Base-by-base conservation (phyloP, 2,888 invertebrate species). In the Priocnemis perturbator region DNA sequence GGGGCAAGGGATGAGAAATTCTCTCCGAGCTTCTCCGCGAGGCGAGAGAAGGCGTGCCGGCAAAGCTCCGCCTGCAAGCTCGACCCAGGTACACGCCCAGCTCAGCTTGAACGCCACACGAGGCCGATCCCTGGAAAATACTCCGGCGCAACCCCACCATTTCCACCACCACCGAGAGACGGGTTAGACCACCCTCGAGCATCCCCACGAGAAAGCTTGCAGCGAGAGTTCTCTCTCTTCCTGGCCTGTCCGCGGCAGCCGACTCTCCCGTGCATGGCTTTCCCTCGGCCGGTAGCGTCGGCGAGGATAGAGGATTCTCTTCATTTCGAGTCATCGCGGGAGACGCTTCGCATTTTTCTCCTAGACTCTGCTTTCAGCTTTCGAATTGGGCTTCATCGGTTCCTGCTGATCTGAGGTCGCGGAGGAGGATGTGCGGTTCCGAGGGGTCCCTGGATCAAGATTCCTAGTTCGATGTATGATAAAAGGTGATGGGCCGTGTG, bases 41-140 rank as follows among this genome's bases (percentile, higher is more conserved):
- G 19, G 19, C 52, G 52, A 52, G 19, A 59, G 81, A 82, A 84
- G 87, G 87, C 87, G 87, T 83, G 81, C 77, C 82, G 73, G 47
- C 65, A 81, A 85, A 82, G 86, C 87, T 84, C 88, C 88, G 87
- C 87, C 88, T 79, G 87, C 84, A 88, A 87, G 86, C 86, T 85
- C 81, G 60, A 23, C 59, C 37, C 37, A 37, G 73, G 69, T 79
- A 76, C 85, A 86, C 87, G 86, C 87, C 87, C 85, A 48, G 60
- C 70, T 64, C 59, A 71, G 78, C 78, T 78, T 78, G 73, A 17
- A 74, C 76, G 71, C 67, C 73, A 9, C 76, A 66, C 69, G 50
- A 55, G 74, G 76, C 74, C 37, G 37, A 70, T 71, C 67, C 68
- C 79, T 69, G 76, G 76, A 81, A 78, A 80, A 73, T 69, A 77